These are phyloP conservation scores for Agrilus mali DNA, from an alignment of 2,888 invertebrate species.

Conservation along the genomic window DNA sequence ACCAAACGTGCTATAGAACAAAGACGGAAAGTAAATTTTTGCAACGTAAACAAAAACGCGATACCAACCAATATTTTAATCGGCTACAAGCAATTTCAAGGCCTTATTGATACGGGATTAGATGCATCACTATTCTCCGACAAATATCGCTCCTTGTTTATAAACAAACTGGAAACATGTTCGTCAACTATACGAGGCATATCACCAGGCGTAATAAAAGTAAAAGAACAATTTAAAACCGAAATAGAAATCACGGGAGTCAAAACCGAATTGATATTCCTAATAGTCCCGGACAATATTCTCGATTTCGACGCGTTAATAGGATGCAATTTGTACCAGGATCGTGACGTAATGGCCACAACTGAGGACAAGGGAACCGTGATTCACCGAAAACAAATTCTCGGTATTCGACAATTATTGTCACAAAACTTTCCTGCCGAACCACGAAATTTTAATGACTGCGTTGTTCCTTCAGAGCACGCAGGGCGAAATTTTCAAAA, in stretches of 20 bases:
- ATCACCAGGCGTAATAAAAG: background rate
- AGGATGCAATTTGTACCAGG: background rate
- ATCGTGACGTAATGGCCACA: background rate
- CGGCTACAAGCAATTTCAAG: slow-evolving; percentile 1
- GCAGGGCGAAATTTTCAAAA: no score
- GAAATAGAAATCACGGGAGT: background rate
- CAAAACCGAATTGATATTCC: background rate
- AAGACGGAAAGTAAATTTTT: no score
- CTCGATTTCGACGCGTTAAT: background rate
- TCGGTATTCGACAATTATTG: no score
- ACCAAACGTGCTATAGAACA: no score
- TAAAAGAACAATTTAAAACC: no score
- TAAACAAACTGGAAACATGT: background rate
- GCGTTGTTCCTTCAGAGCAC: no score
- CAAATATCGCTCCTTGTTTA: background rate
- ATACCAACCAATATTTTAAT: background rate
- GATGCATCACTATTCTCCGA: slow-evolving; percentile 7
- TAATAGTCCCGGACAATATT: background rate
- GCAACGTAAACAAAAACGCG: no score
- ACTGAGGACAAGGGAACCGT: background rate
- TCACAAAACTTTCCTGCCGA: no score
- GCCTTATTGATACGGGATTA: slow-evolving; percentile 8
- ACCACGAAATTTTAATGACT: no score
- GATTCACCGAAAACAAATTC: background rate
- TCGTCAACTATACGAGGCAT: background rate